phyloP scores from a whole-genome alignment of 2,113 vertebrate genomes.

The Calidris pygmaea region DNA sequence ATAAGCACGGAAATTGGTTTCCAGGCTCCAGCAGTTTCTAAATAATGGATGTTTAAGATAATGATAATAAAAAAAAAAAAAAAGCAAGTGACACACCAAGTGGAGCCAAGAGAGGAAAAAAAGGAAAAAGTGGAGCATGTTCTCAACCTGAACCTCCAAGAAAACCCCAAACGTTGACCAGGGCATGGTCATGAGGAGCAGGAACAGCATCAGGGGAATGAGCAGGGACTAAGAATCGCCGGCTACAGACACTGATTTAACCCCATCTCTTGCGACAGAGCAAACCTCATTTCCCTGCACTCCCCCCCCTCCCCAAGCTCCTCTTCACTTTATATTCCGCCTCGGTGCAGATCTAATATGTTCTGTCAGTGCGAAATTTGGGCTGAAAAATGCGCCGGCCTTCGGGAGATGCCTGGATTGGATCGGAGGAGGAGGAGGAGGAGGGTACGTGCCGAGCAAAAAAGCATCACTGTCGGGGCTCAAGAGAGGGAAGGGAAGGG shows the following conservation, averaged over 20 bases:
- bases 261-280: not conserved
- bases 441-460: fast-evolving
- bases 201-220: not conserved
- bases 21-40: conserved; percentile 76
- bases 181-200: not conserved
- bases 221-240: not conserved
- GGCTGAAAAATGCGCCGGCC: conserved; percentile 19
- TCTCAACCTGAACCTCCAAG: not conserved
- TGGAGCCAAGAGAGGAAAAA: conserved; percentile 3
- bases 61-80: not conserved
- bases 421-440: not conserved
- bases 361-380: conserved; percentile 29
- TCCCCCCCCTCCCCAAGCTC: not conserved
- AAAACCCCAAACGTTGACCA: not conserved
- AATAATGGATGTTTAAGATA: conserved; percentile 76
- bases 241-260: not conserved
- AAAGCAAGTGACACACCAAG: conserved; percentile 19
- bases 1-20: conserved; percentile 78
- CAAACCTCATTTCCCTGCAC: conserved; percentile 15
- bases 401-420: not conserved
- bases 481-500: not conserved
- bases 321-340: conserved; percentile 17
- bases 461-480: fast-evolving
- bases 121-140: not conserved
- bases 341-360: conserved; percentile 10